Percentiles rank a stretch among this genome's conserved stretches.
phyloP scores from a whole-genome alignment of 2,113 vertebrate genomes.

The Myrmecobius fasciatus region DNA sequence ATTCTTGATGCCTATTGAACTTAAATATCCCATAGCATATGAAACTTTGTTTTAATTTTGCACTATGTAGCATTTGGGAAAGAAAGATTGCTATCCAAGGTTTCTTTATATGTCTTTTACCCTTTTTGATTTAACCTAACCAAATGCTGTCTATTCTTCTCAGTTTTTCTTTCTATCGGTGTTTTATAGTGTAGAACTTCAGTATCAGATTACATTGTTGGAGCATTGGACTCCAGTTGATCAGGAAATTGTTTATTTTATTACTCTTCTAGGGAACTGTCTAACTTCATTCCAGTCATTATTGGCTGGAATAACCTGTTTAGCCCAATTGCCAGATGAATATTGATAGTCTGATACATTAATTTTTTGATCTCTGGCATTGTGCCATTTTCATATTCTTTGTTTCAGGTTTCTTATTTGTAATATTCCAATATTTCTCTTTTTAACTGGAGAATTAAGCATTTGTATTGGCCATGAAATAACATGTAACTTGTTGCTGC shows the following conservation, averaged over 20 bases:
- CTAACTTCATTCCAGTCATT: conserved; percentile 1
- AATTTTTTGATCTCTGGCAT: conserved; percentile 23
- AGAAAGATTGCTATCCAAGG: conserved; percentile 19
- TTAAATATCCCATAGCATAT: background rate
- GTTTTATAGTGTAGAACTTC: conserved; percentile 25
- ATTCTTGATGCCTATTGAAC: background rate
- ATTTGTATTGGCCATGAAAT: conserved; percentile 65
- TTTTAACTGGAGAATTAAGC: conserved; percentile 55
- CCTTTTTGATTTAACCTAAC: background rate
- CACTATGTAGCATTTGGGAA: conserved; percentile 29
- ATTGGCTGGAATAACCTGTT: conserved; percentile 7
- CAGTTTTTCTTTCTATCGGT: background rate
- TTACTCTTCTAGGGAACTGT: conserved; percentile 37
- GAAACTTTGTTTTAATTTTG: background rate
- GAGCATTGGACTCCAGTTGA: conserved; percentile 20
- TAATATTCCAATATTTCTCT: conserved; percentile 44
- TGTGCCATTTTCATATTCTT: conserved; percentile 38
- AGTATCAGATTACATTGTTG: conserved; percentile 18
- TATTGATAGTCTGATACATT: conserved; percentile 40
- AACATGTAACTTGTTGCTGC: conserved; percentile 34
- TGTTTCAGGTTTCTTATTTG: conserved; percentile 58
- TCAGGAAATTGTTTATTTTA: conserved; percentile 22
- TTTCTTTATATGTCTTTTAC: conserved; percentile 17
- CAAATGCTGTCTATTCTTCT: background rate
- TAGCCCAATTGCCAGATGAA: conserved; percentile 40